Base-by-base conservation (phyloP, 2,113 vertebrate genomes). In the Syngnathus floridae region DNA sequence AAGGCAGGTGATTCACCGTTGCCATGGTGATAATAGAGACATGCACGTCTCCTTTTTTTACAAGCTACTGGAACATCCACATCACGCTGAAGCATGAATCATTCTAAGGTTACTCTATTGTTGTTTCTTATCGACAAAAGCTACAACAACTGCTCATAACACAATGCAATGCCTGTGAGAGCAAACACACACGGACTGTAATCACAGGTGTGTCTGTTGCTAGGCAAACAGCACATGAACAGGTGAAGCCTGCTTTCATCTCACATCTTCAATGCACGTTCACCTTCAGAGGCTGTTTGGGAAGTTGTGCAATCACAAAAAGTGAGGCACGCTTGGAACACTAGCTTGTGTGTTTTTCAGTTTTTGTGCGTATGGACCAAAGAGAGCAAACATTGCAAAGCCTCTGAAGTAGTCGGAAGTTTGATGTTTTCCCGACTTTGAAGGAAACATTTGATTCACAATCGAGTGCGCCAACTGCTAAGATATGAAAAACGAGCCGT, bases 401-500 rank as follows among this genome's bases (percentile, higher is more conserved):
- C 62, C 71, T 60, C 55, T 71, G 58, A 78, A 54, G 62, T 72
- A 51, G 54, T 48, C 37, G 62, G 60, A 66, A 54, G 62, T 59
- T 75, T 19, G 7, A 6, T 67, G 49, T 62, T 49, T 31, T 46
- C 62, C 64, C 4, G 0, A 56, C 56, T n/a, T 37, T 52, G 16
- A 40, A 48, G 62, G 35, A 6, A 57, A 62, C 35, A 69, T 69
- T 46, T 59, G 59, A 59, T 51, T 68, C 61, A 26, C 13, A n/a
- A 40, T 17, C 37, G 35, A 62, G 61, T 22, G 14, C 49, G 46
- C 55, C 19, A 62, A 51, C 52, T 40, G 13, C 46, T 59, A 52
- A 69, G 26, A 63, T 56, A 64, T 67, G 49, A 70, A 59, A 71
- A 81, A 75, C 35, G 66, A 66, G 77, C 43, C n/a, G 26, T 1